A percentile compares a stretch with the other conserved stretches of the same genome.
Evolutionary conservation across 2,113 vertebrate species (phyloP).

Genomic region (Leucoraja erinaceus): DNA sequence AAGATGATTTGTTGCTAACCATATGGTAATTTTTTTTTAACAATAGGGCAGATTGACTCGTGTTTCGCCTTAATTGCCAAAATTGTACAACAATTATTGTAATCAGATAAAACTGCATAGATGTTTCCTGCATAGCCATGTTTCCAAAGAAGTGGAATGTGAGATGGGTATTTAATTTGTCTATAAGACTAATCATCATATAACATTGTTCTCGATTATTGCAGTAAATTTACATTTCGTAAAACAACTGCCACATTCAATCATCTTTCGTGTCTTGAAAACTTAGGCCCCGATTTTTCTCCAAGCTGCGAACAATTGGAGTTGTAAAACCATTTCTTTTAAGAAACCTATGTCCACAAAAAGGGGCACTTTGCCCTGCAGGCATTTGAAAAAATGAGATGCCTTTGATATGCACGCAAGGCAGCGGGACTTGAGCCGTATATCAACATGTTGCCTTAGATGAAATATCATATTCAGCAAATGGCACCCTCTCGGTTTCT

Average conservation of each 20-base stretch:
- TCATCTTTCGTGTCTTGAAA: background rate
- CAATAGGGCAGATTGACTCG: no score
- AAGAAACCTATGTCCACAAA: background rate
- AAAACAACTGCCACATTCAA: background rate
- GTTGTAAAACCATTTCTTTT: background rate
- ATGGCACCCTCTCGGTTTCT: background rate
- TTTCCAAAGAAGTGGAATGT: background rate
- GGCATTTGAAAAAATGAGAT: background rate
- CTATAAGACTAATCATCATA: background rate
- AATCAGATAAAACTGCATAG: background rate
- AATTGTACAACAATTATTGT: background rate
- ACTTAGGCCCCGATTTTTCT: background rate
- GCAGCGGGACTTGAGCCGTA: background rate
- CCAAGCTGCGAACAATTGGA: background rate
- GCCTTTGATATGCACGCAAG: background rate
- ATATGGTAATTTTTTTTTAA: no score
- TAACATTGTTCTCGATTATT: background rate
- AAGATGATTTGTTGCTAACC: background rate
- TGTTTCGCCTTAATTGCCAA: background rate
- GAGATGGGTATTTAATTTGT: background rate
- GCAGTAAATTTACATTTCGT: background rate
- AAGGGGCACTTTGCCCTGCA: background rate
- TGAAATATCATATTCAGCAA: slow-evolving; percentile 1
- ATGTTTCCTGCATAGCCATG: background rate
- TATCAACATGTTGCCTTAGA: background rate